phyloP scores from a whole-genome alignment of 2,888 invertebrate species.

The Drosophila siamana region DNA sequence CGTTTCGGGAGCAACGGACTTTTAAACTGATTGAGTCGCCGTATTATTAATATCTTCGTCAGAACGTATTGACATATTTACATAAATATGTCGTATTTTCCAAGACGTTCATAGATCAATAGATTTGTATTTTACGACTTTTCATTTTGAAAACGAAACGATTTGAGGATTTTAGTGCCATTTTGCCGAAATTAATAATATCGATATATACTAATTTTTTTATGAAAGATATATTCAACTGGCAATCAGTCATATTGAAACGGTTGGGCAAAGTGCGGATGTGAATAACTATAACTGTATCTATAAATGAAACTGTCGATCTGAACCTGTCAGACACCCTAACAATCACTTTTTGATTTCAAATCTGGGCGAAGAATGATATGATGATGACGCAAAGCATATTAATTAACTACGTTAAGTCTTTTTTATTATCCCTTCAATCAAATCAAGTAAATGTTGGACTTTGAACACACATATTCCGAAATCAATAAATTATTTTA shows the following conservation, averaged over 20 bases:
- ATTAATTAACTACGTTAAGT: conserved; percentile 66
- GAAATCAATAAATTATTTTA: conserved; percentile 79
- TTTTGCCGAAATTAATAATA: conserved; percentile 74
- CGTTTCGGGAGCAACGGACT: conserved; percentile 68
- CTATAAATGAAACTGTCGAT: conserved; percentile 31
- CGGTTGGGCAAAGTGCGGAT: conserved; percentile 40
- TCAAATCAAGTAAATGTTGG: conserved; percentile 54
- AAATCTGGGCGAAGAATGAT: conserved; percentile 50
- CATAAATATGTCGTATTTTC: conserved; percentile 8
- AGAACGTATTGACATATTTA: conserved; percentile 8
- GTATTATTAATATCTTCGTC: conserved; percentile 13
- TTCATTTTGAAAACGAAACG: conserved; percentile 51
- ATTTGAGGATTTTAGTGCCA: conserved; percentile 74
- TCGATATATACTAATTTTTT: conserved; percentile 27
- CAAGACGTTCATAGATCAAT: background rate
- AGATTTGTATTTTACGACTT: conserved; percentile 18
- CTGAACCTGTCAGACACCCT: conserved; percentile 55
- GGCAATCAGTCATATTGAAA: conserved; percentile 46
- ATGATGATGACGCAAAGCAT: conserved; percentile 38
- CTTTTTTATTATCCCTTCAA: conserved; percentile 59
- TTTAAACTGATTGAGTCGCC: conserved; percentile 51
- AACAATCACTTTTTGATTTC: conserved; percentile 56
- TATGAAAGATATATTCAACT: conserved; percentile 17
- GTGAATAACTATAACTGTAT: conserved; percentile 4
- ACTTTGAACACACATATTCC: conserved; percentile 58